Conservation (phyloP, 2,797 vertebrate genomes). For the Anisognathus igniventris region DNA sequence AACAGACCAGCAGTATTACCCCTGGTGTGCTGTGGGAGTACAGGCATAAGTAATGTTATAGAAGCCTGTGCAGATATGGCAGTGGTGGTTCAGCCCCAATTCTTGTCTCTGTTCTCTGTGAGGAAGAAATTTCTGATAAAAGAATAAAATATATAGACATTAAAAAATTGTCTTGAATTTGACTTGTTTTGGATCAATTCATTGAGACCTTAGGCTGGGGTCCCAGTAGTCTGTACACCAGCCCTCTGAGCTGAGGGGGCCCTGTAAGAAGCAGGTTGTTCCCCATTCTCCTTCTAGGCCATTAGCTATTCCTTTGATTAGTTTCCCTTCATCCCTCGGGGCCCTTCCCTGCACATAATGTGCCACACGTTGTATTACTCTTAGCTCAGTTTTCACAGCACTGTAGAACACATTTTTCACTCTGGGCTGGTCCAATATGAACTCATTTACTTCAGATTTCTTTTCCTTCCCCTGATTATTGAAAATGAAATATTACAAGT, state of each 20-base stretch:
- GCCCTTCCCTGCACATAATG: neutral
- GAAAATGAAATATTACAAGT: neutral
- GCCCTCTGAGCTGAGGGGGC: neutral
- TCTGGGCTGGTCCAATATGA: neutral
- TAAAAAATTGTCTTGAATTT: neutral
- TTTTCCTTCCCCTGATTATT: neutral
- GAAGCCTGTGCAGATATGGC: neutral
- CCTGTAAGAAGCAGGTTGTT: neutral
- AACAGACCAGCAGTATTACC: neutral
- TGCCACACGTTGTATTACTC: neutral
- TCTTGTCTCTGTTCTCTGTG: neutral
- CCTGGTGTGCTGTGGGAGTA: neutral
- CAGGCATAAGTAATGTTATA: neutral
- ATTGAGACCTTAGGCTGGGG: neutral
- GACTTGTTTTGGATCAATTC: neutral
- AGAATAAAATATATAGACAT: neutral
- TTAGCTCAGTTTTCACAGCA: slow-evolving; percentile 5
- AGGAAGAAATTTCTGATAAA: neutral
- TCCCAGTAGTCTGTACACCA: neutral
- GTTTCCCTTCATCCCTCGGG: neutral
- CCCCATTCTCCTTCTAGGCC: neutral
- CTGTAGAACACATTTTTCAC: slow-evolving; percentile 8
- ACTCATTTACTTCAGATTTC: neutral
- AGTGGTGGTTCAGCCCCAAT: neutral
- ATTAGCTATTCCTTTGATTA: slow-evolving; percentile 49